Base-by-base conservation (phyloP, 2,113 vertebrate genomes). In the Dissostichus mawsoni region DNA sequence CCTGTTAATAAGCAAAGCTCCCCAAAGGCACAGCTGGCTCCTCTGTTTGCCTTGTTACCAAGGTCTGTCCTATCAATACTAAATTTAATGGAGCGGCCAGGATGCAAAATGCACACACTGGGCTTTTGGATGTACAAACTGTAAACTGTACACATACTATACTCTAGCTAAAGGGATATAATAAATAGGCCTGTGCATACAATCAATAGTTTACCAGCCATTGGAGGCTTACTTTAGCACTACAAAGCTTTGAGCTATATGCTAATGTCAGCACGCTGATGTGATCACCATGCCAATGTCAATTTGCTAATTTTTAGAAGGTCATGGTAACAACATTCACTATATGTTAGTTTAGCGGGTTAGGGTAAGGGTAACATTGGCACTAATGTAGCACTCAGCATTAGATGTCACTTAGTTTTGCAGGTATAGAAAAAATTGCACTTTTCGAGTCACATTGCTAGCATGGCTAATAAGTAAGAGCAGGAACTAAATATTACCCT, bases 1-100 rank as follows among this genome's bases (percentile, higher is more conserved):
- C 73, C 87, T 87, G 86, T 82, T 92, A 92, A 93, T 89, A 89
- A 92, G 90, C 79, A 88, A 86, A 87, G 74, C 69, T 81, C 58
- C 80, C 81, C 66, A 83, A 78, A 87, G 89, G 76, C 87, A 83
- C 86, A 86, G 87, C 82, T 81, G 87, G 82, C 84, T 76, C 64
- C 80, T 80, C 82, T 83, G 69, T 80, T 86, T 84, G 80, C 84
- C 80, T 88, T 74, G 90, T 90, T 86, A 87, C 74, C 78, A 62
- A 70, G 69, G 69, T 76, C 80, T 80, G 74, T 76, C 61, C 80
- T 56, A 78, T 87, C 86, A 84, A 85, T 91, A 80, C 64, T 20
- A 66, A 71, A 86, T 88, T 77, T 85, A 88, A 91, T 85, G 58
- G 79, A 76, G 75, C 11, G 11, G 41, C 69, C 65, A 50, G 62